Evolutionary conservation across 2,113 vertebrate genomes (phyloP).

Genomic region (Butorides virescens): DNA sequence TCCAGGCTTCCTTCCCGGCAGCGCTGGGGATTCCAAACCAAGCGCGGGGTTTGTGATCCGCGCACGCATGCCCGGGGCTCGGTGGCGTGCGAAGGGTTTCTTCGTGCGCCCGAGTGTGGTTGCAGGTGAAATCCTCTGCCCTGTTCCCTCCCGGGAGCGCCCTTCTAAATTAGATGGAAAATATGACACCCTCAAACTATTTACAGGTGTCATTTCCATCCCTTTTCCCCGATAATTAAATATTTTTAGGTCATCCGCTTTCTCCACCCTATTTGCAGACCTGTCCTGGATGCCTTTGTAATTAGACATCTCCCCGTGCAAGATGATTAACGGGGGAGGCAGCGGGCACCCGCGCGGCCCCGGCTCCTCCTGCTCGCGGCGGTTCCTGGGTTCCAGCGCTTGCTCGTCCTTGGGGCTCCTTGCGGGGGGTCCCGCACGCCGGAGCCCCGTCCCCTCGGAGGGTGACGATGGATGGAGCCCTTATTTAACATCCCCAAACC

Average conservation of each 20-base stretch:
- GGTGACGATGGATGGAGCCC: background rate
- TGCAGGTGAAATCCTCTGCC: background rate
- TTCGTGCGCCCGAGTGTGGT: fast-evolving
- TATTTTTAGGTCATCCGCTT: slow-evolving; percentile 30
- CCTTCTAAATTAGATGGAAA: background rate
- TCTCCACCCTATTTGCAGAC: slow-evolving; percentile 3
- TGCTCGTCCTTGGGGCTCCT: background rate
- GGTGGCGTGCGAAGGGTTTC: background rate
- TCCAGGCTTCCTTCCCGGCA: background rate
- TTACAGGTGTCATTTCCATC: background rate
- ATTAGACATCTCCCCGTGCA: slow-evolving; percentile 15
- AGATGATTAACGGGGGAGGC: background rate
- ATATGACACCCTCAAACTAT: background rate
- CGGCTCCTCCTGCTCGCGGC: fast-evolving
- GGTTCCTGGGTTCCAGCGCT: fast-evolving
- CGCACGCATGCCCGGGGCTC: background rate
- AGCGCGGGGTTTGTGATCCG: background rate
- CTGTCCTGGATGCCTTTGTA: slow-evolving; percentile 27
- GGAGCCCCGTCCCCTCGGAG: background rate
- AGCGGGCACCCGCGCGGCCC: background rate
- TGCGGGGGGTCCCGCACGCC: fast-evolving
- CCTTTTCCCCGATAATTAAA: slow-evolving; percentile 21
- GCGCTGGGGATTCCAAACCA: background rate
- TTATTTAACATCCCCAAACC: background rate
- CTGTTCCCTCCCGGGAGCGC: background rate